phyloP scores from a whole-genome alignment of 2,797 vertebrate species.

The Poeciliopsis presidionis region DNA sequence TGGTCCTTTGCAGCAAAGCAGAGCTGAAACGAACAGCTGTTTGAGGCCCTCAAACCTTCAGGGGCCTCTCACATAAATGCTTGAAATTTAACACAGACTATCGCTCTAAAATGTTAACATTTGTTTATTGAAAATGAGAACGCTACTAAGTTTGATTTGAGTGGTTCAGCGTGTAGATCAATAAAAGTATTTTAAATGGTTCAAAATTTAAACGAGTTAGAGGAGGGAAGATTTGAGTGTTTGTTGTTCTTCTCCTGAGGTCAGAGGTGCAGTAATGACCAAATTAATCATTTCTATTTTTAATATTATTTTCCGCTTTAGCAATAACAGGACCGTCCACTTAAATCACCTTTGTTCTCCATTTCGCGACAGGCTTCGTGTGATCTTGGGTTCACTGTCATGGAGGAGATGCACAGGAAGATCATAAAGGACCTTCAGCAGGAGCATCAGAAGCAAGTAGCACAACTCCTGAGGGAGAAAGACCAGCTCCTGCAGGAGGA shows the following conservation, averaged over 20 bases:
- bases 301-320: background rate
- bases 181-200: background rate
- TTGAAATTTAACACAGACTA: background rate
- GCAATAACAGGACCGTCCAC: background rate
- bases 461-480: slow-evolving; percentile 88
- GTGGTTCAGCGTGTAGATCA: background rate
- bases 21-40: background rate
- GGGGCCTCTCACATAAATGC: background rate
- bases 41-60: background rate
- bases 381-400: slow-evolving; percentile 85
- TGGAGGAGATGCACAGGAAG: slow-evolving; percentile 91
- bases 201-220: background rate
- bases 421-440: slow-evolving; percentile 90
- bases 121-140: background rate
- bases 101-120: background rate
- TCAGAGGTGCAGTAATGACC: background rate
- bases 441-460: slow-evolving; percentile 90
- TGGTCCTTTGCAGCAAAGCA: background rate
- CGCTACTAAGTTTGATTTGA: background rate
- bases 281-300: background rate
- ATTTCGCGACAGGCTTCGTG: slow-evolving; percentile 80
- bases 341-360: background rate
- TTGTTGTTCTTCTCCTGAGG: background rate
- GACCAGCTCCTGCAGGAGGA: slow-evolving; percentile 91
- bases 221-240: background rate